Base-by-base conservation (phyloP, 2,113 vertebrate genomes). In the Ceyx melanurus region DNA sequence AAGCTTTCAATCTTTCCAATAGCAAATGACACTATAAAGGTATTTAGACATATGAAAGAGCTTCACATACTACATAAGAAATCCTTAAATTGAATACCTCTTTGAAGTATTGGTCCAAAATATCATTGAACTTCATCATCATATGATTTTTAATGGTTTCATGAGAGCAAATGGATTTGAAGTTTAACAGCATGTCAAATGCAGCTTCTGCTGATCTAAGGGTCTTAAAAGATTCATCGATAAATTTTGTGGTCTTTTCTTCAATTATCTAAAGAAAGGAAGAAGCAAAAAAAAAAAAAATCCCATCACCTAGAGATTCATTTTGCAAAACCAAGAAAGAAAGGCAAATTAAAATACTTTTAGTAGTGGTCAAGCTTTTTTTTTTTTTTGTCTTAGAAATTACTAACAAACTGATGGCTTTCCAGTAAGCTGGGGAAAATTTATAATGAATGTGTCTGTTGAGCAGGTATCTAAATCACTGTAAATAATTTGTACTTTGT, bases 181-280 rank as follows among this genome's bases (percentile, higher is more conserved):
- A 99, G 61, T 99, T 99, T 57, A 98, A 85, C 45, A 99, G 96
- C 98, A 99, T 97, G 82, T 99, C 98, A 86, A 99, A 99, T 2
- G 99, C 99, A 33, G 97, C 97, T 68, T 98, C 98, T 14, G 99
- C 98, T 3, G 99, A 99, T 11, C 98, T 98, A 64, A 99, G 98
- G 0, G 94, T 98, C 94, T 98, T 98, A 92, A 99, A 99, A 58
- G 98, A 99, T 82, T 98, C 97, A 22, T 99, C 98, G 20, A 99
- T 98, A 80, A 99, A 98, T 51, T 67, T 90, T 93, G 98, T 98
- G 61, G 98, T 98, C 84, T 99, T 98, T 95, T 93, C 98, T 96
- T 99, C 99, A 83, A 99, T 98, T 79, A 95, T 94, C 99, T 99
- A 95, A 40, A 86, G n/a, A 75, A 82, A 89, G 28, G 8, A 84